Evolutionary conservation across 2,888 invertebrate genomes (phyloP), one percentile per base, ranked within the genome.

Genomic region (Oxystoma pomonae): DNA sequence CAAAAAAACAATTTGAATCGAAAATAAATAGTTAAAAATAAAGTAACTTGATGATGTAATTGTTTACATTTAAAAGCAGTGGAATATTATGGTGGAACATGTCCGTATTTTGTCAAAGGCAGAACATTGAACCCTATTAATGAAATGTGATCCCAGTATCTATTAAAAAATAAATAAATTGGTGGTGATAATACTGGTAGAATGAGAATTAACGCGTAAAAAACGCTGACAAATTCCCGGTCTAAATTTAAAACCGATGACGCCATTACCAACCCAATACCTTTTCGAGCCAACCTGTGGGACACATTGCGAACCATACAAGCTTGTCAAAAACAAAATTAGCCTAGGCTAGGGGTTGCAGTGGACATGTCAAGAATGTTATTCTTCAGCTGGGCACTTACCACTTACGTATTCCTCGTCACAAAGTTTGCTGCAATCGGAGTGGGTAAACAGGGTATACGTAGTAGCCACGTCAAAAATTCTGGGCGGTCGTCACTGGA

Each of bases 341-440:
- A 12, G 35, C 35, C 12, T 35, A 35, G 20, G 18, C 18, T 50
- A 74, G 73, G 75, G 76, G 74, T 67, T 73, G 77, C 74, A 77
- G 77, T 78, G 79, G 79, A 82, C 83, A 82, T 81, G 83, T 80
- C 81, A 80, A 35, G 81, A 78, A 83, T 84, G 82, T 83, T 84
- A 82, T 84, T 84, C 84, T 83, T 83, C 84, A 82, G 83, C 84
- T 83, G 84, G 86, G 87, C 87, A 90, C 89, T 90, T 89, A 90
- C 90, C 75, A 90, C 91, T 92, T 92, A 92, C 92, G 92, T 91
- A 91, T 91, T 91, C 90, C 90, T 92, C 92, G 92, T 92, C 92
- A 92, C 91, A 89, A 89, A 89, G 86, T 91, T 90, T 90, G 90
- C 90, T 89, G 91, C 90, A 88, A 90, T 90, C 90, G 90, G 91